Conservation (phyloP, 2,797 vertebrate species). For the Phalanger gymnotis region DNA sequence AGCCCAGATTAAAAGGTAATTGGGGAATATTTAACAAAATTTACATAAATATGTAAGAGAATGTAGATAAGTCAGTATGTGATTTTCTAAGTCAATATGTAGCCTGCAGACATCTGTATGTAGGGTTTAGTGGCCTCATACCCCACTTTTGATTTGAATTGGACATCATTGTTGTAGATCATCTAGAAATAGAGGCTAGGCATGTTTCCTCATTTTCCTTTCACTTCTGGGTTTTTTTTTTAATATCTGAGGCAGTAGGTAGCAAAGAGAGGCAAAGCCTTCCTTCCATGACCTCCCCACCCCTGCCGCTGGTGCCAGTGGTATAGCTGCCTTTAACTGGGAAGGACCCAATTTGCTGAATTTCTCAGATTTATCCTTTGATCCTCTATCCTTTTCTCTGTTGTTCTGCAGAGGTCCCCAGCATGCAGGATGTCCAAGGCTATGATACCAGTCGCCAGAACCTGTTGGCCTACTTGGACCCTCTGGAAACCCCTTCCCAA, state of each 20-base stretch:
- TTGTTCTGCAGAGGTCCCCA: conserved; percentile 89
- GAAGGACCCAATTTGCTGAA: not conserved
- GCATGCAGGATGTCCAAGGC: conserved; percentile 89
- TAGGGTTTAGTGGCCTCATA: not conserved
- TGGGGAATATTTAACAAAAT: not conserved
- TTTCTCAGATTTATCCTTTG: not conserved
- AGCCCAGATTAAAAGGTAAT: not conserved
- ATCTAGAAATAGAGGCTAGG: not conserved
- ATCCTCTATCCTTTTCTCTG: not conserved
- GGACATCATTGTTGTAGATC: not conserved
- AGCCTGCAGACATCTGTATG: not conserved
- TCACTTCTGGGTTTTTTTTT: not conserved
- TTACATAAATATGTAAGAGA: not conserved
- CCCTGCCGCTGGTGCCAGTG: too few species aligned
- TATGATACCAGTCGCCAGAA: conserved; percentile 84
- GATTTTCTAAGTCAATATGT: not conserved
- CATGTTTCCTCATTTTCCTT: not conserved
- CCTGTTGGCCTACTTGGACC: conserved; percentile 82
- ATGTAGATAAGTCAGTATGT: not conserved
- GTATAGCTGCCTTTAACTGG: not conserved
- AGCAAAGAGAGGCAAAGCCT: not conserved
- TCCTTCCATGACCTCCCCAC: not conserved
- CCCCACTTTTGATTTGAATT: too few species aligned
- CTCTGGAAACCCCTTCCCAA: conserved; percentile 76
- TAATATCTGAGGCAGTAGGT: not conserved